Conservation (phyloP, 2,797 vertebrate genomes). For the Tokudaia tokunoshimensis region DNA sequence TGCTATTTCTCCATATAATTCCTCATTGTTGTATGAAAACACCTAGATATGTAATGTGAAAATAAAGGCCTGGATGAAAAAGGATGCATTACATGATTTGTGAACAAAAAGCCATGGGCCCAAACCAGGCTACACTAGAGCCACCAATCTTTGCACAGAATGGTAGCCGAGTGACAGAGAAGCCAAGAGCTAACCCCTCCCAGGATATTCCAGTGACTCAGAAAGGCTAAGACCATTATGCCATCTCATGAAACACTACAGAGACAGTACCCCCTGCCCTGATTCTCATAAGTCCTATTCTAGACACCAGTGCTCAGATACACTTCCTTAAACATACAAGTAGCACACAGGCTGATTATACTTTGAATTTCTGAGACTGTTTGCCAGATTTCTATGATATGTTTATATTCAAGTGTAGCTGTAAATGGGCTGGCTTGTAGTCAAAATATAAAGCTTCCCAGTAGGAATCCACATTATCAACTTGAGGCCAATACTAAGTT, state of each 20-base stretch:
- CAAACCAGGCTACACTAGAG: conserved; percentile 1
- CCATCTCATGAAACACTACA: background rate
- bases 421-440: conserved; percentile 38
- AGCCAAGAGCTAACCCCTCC: background rate
- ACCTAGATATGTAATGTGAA: background rate
- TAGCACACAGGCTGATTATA: conserved; percentile 6
- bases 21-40: background rate
- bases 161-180: background rate
- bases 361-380: conserved; percentile 25
- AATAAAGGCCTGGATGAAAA: background rate
- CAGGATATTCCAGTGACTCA: background rate
- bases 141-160: background rate
- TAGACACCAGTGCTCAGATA: background rate
- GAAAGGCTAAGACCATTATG: background rate
- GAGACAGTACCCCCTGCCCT: background rate
- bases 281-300: background rate
- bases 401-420: conserved; percentile 48
- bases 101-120: background rate
- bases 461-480: conserved; percentile 20
- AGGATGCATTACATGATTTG: background rate
- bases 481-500: conserved; percentile 25
- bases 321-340: conserved; percentile 62
- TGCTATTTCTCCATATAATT: background rate
- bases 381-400: conserved; percentile 47
- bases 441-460: conserved; percentile 60